Conservation (phyloP, 2,888 invertebrate genomes). For the Heterodera filipjevi region DNA sequence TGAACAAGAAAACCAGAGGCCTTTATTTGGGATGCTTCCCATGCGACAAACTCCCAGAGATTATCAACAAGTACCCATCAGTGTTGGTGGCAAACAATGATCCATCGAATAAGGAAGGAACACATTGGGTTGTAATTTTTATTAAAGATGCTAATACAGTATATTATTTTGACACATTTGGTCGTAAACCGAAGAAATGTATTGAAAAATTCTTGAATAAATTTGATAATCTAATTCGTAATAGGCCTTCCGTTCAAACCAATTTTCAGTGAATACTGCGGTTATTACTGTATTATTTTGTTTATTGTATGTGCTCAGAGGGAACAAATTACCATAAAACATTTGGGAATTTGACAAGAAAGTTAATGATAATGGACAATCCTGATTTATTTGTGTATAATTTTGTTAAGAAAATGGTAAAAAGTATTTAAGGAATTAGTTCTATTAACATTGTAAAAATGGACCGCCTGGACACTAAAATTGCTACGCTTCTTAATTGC, state of each 20-base stretch:
- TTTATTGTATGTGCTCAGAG: background rate
- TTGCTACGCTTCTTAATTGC: constrained; percentile 2
- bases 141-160: background rate
- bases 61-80: background rate
- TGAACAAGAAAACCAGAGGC: background rate
- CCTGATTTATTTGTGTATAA: constrained; percentile 12
- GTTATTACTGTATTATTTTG: constrained; percentile 1
- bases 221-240: background rate
- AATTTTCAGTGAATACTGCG: background rate
- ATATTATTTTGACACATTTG: background rate
- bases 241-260: background rate
- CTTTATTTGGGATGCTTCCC: background rate
- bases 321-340: background rate
- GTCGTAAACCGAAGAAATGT: background rate
- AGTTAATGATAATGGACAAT: background rate
- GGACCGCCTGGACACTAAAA: background rate
- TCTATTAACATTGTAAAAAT: background rate
- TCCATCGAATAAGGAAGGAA: background rate
- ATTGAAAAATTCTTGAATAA: background rate
- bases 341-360: background rate
- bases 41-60: background rate
- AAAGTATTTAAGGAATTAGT: constrained; percentile 6
- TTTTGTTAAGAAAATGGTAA: constrained; percentile 4
- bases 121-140: background rate
- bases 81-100: background rate